Percentiles rank a stretch among this genome's conserved stretches.
Evolutionary conservation across 2,888 invertebrate genomes (phyloP).

Genomic region (Lochmaea capreae): DNA sequence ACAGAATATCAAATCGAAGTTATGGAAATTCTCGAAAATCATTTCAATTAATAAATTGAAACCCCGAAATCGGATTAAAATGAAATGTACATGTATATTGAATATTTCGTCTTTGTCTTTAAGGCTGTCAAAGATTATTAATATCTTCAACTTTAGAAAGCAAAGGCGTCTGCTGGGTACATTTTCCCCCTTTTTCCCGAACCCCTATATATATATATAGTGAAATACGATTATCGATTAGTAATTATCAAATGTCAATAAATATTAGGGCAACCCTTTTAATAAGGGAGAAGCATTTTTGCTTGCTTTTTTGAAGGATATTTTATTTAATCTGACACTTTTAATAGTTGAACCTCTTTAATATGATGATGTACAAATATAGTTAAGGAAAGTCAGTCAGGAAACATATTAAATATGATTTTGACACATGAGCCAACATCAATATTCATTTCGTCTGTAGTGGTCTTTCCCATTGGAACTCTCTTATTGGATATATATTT

Average conservation of each 20-base stretch:
- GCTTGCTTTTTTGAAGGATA: slow-evolving; percentile 21
- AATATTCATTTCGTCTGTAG: no score
- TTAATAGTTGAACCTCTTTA: slow-evolving; percentile 16
- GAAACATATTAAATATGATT: no score
- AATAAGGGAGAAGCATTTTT: slow-evolving; percentile 32
- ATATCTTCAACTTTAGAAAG: slow-evolving; percentile 44
- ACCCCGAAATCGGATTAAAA: slow-evolving; percentile 42
- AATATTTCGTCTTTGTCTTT: slow-evolving; percentile 54
- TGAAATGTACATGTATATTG: slow-evolving; percentile 54
- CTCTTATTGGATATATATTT: no score
- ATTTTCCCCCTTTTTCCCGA: slow-evolving; percentile 6
- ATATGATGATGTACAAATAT: not conserved
- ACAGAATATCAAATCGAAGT: slow-evolving; percentile 24
- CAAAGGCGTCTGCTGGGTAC: slow-evolving; percentile 35
- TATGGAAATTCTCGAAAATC: slow-evolving; percentile 36
- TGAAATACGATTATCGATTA: slow-evolving; percentile 46
- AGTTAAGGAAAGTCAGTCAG: no score
- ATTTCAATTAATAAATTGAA: slow-evolving; percentile 31
- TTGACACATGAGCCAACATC: no score
- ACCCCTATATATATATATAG: not conserved
- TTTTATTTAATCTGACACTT: slow-evolving; percentile 16
- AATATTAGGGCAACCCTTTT: slow-evolving; percentile 42
- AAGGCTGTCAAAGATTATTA: slow-evolving; percentile 58
- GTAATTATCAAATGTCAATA: slow-evolving; percentile 48
- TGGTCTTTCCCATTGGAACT: no score